Evolutionary conservation across 2,113 vertebrate species (phyloP), one percentile per base, ranked within the genome.

Genomic region (Petrocephalus zakoni): DNA sequence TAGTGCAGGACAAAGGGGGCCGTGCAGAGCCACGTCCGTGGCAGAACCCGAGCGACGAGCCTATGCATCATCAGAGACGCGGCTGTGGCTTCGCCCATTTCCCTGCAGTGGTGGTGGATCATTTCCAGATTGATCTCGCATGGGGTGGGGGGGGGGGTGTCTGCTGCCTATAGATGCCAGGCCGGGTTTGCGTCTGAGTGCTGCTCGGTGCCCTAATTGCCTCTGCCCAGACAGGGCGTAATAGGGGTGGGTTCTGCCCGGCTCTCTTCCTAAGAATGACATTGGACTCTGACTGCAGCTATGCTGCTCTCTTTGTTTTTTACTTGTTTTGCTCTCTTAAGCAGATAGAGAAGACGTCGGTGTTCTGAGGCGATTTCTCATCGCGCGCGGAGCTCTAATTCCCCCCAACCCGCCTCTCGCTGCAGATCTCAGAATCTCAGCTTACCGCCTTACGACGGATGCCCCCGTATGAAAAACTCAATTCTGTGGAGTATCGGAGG

Each of bases 371-470:
- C 87, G 81, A 90, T 87, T 87, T 86, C 89, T 86, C 87, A 90
- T 87, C 86, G 64, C 75, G 56, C 25, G 5, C 85, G 56, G 64
- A 47, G 49, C 51, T 46, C 56, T 52, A 51, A 88, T 89, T 51
- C 87, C 51, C 56, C 29, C 15, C 25, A 81, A 13, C 37, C 52
- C 72, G 47, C 87, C 52, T 13, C 58, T 87, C 90, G 90, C 90
- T 90, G 91, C 92, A 91, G 46, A 90, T 92, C 84, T 53, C 64
- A 55, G 61, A 83, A 86, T 87, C 68, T 82, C 90, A 87, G 68
- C 8, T 52, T 83, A 55, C 56, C 78, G 83, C 47, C 47, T 56
- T 19, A 37, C 11, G 15, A 15, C 47, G 61, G 53, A 51, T 47
- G 46, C 13, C 13, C 75, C 51, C 10, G 19, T 22, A 51, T 84